A percentile compares a stretch with the other conserved stretches of the same genome.
These are phyloP conservation scores for Montipora efflorescens DNA, from an alignment of 64 coral and sea anemone species.

Conservation along the genomic window DNA sequence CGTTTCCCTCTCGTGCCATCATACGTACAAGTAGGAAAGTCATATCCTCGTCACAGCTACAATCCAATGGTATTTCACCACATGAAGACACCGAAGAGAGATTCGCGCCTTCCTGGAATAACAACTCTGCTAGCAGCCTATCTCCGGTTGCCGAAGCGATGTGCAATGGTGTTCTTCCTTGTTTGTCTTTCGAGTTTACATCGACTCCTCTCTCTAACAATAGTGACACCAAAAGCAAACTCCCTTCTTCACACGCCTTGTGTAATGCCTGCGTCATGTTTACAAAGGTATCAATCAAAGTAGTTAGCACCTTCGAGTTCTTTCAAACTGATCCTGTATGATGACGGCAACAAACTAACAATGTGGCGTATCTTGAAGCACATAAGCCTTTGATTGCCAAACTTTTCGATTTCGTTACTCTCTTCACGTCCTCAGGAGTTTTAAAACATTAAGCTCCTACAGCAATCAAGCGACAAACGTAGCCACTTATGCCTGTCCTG, in stretches of 20 bases:
- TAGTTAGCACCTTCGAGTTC: neutral
- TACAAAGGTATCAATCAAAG: constrained; percentile 15
- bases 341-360: neutral
- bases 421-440: neutral
- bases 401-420: neutral
- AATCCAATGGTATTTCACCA: constrained; percentile 68
- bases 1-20: constrained; percentile 77
- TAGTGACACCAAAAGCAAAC: constrained; percentile 70
- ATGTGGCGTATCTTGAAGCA: neutral
- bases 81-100: constrained; percentile 46
- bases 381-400: neutral
- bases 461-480: neutral
- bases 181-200: constrained; percentile 77
- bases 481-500: neutral
- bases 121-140: constrained; percentile 69
- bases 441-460: neutral
- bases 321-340: neutral
- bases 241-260: constrained; percentile 65
- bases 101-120: constrained; percentile 77
- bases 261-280: constrained; percentile 40
- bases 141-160: constrained; percentile 56
- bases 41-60: constrained; percentile 67
- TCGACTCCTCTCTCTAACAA: constrained; percentile 49
- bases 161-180: constrained; percentile 70
- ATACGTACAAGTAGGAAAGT: constrained; percentile 70